Evolutionary conservation across 1,140 invertebrate genomes (phyloP), one percentile per base, ranked within the genome.

Genomic region (Temnothorax nylanderi): DNA sequence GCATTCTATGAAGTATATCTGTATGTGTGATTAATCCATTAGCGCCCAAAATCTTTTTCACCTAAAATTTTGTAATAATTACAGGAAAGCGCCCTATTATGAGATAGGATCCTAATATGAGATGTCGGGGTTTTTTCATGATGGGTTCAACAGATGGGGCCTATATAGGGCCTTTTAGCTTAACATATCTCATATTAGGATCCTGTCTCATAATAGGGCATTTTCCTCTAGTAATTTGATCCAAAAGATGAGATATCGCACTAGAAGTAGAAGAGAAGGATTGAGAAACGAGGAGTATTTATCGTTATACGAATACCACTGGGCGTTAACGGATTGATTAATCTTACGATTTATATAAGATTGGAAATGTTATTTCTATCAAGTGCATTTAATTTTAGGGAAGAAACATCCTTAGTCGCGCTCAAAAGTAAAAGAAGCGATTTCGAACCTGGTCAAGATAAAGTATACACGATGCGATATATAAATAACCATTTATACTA

Each of bases 401-500:
- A 49, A 32, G 16, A 18, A 34, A 72, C 13, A 49, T 49, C 32
- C 11, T 67, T 16, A 37, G 51, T 67, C 26, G 54, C 21, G 64
- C n/a, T 64, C 6, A 26, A 82, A 71, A 37, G 41, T 13, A 8
- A n/a, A 81, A 26, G 26, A 10, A 13, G 11, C 0, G 16, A 18
- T 32, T 32, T 82, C n/a, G 41, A 56, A 26, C 4, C 51, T 58
- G 78, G 49, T 41, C 41, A 41, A 34, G 37, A 62, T 56, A n/a
- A 81, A 71, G 10, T 56, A 58, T 44, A 72, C 6, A 54, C 26
- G 44, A 71, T 56, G 21, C 64, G 64, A 81, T 58, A 44, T 58
- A 32, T 82, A 82, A 54, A 44, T 51, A 58, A 82, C 3, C 51
- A 82, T 71, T 49, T 21, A 72, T 56, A 58, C 34, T 71, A 82